Percentiles rank a stretch among this genome's conserved stretches.
phyloP scores from a whole-genome alignment of 2,888 invertebrate genomes.

The Chymomyza fuscimana region DNA sequence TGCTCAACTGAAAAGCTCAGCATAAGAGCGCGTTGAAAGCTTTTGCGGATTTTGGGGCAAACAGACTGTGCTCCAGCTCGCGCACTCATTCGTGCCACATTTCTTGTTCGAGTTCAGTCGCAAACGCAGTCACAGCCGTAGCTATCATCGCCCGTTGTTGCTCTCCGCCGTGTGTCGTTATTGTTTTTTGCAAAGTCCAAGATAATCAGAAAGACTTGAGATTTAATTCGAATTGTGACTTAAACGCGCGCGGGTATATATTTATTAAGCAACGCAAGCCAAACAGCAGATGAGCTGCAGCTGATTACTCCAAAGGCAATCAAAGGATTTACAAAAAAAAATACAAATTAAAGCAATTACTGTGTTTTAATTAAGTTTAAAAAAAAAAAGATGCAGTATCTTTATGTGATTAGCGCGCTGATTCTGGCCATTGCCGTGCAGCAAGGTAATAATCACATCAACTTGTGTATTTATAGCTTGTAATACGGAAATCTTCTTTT shows the following conservation, averaged over 20 bases:
- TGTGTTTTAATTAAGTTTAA: constrained; percentile 26
- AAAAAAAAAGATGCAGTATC: constrained; percentile 75
- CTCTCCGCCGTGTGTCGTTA: background rate
- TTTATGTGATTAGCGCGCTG: constrained; percentile 77
- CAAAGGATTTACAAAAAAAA: too few relatives aligned
- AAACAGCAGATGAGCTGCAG: too few relatives aligned
- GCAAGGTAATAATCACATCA: constrained; percentile 77
- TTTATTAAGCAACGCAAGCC: background rate
- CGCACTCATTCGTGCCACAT: constrained; percentile 52
- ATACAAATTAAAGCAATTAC: background rate
- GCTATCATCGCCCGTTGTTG: constrained; percentile 38
- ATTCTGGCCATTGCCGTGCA: constrained; percentile 79
- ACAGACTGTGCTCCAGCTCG: background rate
- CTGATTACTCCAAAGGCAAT: too few relatives aligned
- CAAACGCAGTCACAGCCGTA: constrained; percentile 54
- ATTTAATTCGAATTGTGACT: background rate
- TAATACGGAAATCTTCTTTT: constrained; percentile 34
- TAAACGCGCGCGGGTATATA: background rate
- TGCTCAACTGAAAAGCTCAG: constrained; percentile 1
- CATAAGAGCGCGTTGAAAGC: background rate
- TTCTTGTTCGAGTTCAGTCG: constrained; percentile 52
- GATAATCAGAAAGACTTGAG: constrained; percentile 12
- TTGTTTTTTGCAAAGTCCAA: constrained; percentile 38
- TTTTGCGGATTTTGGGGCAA: background rate
- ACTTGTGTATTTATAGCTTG: constrained; percentile 8